These are phyloP conservation scores for Agrilus biguttatus DNA, from an alignment of 2,888 invertebrate species.

Conservation along the genomic window DNA sequence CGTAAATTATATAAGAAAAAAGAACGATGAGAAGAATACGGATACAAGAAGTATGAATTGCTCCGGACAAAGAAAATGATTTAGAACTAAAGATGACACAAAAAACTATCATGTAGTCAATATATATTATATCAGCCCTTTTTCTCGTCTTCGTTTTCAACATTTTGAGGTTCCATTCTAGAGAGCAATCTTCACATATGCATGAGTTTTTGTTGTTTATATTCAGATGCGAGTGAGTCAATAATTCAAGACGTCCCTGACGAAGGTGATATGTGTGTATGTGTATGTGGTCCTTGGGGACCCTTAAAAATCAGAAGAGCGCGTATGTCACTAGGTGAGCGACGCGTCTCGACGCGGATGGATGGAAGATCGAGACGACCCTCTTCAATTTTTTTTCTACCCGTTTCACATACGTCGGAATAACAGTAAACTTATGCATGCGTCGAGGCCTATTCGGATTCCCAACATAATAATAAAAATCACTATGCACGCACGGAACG, in stretches of 20 bases:
- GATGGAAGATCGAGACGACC: slow-evolving; percentile 8
- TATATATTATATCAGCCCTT: too few species aligned
- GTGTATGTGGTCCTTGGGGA: slow-evolving; percentile 15
- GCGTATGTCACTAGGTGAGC: slow-evolving; percentile 11
- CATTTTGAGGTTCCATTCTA: too few species aligned
- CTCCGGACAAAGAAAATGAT: too few species aligned
- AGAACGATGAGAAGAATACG: too few species aligned
- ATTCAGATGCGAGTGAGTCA: slow-evolving; percentile 15
- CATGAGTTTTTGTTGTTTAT: slow-evolving; percentile 3
- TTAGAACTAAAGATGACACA: too few species aligned
- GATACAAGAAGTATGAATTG: too few species aligned
- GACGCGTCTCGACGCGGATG: slow-evolving; percentile 8
- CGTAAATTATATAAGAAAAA: too few species aligned
- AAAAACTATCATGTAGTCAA: too few species aligned
- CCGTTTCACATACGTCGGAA: slow-evolving; percentile 14
- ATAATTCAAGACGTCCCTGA: slow-evolving; percentile 12
- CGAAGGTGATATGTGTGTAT: slow-evolving; percentile 17
- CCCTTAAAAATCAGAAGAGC: slow-evolving; percentile 17
- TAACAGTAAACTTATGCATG: slow-evolving; percentile 14
- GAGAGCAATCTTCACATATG: too few species aligned
- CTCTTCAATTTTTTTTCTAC: slow-evolving; percentile 16
- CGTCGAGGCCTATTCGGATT: slow-evolving; percentile 16
- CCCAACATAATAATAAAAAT: slow-evolving; percentile 34
- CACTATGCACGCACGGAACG: slow-evolving; percentile 29
- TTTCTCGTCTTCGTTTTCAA: too few species aligned